phyloP scores from a whole-genome alignment of 2,797 vertebrate species.

The Chanos chanos region DNA sequence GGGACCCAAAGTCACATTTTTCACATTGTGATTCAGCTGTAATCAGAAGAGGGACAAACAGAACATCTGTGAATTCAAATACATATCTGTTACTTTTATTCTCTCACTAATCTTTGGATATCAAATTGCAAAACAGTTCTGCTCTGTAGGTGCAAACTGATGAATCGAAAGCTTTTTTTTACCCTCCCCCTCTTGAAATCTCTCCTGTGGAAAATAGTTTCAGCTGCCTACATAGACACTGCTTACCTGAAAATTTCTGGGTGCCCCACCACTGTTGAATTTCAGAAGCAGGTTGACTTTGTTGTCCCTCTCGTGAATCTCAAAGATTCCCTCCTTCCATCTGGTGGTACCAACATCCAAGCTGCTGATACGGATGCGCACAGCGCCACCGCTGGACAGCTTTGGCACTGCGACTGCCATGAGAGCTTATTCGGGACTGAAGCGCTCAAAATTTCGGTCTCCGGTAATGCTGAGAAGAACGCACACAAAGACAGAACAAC shows the following conservation, averaged over 20 bases:
- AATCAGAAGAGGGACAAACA: neutral
- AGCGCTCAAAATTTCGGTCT: conserved; percentile 43
- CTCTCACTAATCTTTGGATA: no score
- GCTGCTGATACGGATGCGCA: conserved; percentile 82
- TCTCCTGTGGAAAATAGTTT: neutral
- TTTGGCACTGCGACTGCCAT: conserved; percentile 79
- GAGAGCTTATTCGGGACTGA: conserved; percentile 34
- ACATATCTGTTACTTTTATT: no score
- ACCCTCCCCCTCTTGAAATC: neutral
- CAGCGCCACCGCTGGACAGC: conserved; percentile 75
- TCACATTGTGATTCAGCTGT: conserved; percentile 94
- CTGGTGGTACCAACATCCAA: conserved; percentile 86
- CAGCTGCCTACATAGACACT: neutral
- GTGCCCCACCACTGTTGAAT: conserved; percentile 84
- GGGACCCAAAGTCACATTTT: conserved; percentile 74
- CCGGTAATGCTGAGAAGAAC: conserved; percentile 43
- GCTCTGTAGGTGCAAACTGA: no score
- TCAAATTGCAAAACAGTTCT: neutral
- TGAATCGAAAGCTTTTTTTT: neutral
- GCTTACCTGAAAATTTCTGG: conserved; percentile 88
- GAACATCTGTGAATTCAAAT: no score
- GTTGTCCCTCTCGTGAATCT: conserved; percentile 93
- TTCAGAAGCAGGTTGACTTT: conserved; percentile 85
- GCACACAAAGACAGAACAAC: conserved; percentile 26
- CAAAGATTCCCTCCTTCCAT: conserved; percentile 95